Evolutionary conservation across 2,113 vertebrate species (phyloP), one percentile per base, ranked within the genome.

Genomic region (Podarcis cretensis): DNA sequence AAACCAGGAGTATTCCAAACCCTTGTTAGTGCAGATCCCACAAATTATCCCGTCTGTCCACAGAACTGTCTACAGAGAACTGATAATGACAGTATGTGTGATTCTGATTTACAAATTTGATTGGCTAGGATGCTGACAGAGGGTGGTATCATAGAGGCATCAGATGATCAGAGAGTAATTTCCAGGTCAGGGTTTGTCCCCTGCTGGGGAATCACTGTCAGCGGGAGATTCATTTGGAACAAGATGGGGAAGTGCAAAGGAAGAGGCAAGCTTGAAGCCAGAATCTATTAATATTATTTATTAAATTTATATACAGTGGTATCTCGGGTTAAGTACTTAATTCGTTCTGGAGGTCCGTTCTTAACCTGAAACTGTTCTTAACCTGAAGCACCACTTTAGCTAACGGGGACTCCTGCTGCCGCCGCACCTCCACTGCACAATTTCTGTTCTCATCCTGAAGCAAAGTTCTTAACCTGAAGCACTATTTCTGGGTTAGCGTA

Each of bases 1-100:
- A 81, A 87, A 87, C 35, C 54, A 82, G 30, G 57, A n/a, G 12
- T 43, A 63, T 74, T 27, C 57, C 79, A 88, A 88, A 74, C 48
- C 32, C 78, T 87, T 87, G 66, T 57, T 74, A 74, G 69, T 74
- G 71, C 20, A 57, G 48, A 32, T 59, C 48, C 35, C n/a, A 27
- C 83, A 84, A 57, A 84, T 57, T 73, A 57, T 73, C 73, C 48
- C 54, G 2, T 74, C 21, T 74, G 69, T 23, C 48, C n/a, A 57
- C 48, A 74, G 69, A 84, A 32, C 18, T 73, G 40, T 74, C 69
- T 57, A 84, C 69, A 84, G 69, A 84, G 43, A 84, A n/a, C 48
- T 59, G 48, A 57, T 59, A 73, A 68, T 20, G 63, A 54, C 68
- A 84, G 25, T 5, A 27, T 25, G 16, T 83, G 73, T 73, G 40